These are phyloP conservation scores for Cartodere bifasciata DNA, from an alignment of 2,888 invertebrate genomes.

Conservation along the genomic window DNA sequence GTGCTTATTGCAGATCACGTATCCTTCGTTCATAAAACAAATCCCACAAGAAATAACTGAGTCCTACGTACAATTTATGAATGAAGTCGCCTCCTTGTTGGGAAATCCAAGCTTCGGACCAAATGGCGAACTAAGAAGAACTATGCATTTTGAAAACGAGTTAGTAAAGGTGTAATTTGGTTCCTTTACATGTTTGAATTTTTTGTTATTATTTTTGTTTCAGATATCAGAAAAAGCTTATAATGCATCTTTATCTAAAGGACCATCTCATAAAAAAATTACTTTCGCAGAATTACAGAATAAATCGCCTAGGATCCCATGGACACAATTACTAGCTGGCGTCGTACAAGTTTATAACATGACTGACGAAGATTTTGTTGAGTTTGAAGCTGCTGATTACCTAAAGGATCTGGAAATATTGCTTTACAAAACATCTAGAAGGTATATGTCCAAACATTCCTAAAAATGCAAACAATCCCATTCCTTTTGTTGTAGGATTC, in stretches of 20 bases:
- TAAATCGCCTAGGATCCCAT: conserved; percentile 18
- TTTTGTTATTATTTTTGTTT: too few relatives aligned
- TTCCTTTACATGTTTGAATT: too few relatives aligned
- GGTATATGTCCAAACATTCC: too few relatives aligned
- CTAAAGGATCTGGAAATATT: conserved; percentile 20
- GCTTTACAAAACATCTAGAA: conserved; percentile 18
- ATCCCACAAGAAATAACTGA: conserved; percentile 11
- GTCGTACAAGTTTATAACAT: conserved; percentile 17
- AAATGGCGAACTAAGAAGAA: conserved; percentile 12
- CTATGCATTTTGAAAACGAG: conserved; percentile 14
- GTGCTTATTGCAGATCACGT: conserved; percentile 15
- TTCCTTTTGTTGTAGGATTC: conserved; percentile 19
- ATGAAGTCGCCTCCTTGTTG: conserved; percentile 15
- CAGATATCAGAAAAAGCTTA: conserved; percentile 6
- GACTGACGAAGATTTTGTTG: conserved; percentile 17
- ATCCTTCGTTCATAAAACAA: conserved; percentile 14
- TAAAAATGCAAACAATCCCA: too few relatives aligned
- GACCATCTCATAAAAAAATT: too few relatives aligned
- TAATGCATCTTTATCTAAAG: too few relatives aligned
- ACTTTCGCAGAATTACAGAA: conserved; percentile 17
- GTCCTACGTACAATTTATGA: conserved; percentile 16
- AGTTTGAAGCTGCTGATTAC: conserved; percentile 18
- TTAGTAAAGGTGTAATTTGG: conserved; percentile 11
- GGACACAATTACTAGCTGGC: conserved; percentile 22
- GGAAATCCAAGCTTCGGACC: conserved; percentile 14